Evolutionary conservation across 1,140 invertebrate species (phyloP), one percentile per base, ranked within the genome.

Genomic region (Hetaerina americana): DNA sequence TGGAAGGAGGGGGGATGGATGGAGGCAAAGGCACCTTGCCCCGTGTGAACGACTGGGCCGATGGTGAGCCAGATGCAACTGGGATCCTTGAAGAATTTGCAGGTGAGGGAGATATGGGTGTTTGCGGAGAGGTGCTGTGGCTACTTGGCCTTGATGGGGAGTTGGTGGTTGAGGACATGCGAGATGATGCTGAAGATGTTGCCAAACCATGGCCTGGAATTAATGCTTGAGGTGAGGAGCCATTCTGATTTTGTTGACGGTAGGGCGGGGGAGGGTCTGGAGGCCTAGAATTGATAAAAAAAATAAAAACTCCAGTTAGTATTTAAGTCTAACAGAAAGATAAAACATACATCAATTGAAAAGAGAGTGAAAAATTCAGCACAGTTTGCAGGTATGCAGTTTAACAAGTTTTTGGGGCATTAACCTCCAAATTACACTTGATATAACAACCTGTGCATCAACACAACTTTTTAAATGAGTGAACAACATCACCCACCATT

Each of bases 151-250:
- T 67, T 15, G 76, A 74, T 31, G 73, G 49, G 26, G 73, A 74
- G 71, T 71, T 73, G 22, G 73, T 66, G 28, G 72, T 75, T 66
- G 71, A 74, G 69, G 73, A 72, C 68, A 72, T 40, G 70, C 74
- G 72, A 71, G 40, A 3, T 3, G 40, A 57, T 18, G 40, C 15
- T 57, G 40, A 57, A 12, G 40, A 57, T 18, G 40, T 18, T 57
- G 40, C 15, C 15, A 57, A 12, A n/a, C 40, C 22, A n/a, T 57
- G 40, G 40, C 22, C 22, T 57, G 15, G 40, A 12, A 57, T 57
- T 3, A n/a, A n/a, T 12, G 40, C 40, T 18, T 3, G 15, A 57
- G 40, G 22, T 3, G 15, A 18, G 40, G 15, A 18, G 22, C 40
- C 40, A 57, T 57, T 57, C 40, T 57, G 40, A 57, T 10, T 57